Conservation (phyloP, 2,888 invertebrate species). For the Aromia moschata region DNA sequence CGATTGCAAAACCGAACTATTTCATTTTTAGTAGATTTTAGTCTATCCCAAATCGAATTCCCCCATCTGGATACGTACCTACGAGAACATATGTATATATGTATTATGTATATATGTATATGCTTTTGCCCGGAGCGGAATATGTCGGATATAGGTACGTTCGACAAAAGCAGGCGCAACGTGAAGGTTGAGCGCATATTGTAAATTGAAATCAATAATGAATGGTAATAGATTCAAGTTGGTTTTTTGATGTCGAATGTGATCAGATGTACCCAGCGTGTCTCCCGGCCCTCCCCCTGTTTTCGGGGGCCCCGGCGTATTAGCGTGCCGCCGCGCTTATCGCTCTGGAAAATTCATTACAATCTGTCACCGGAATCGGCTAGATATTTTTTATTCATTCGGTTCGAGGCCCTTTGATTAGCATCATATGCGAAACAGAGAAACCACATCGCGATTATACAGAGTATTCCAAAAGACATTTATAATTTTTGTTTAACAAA, state of each 20-base stretch:
- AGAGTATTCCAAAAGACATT: too few relatives aligned
- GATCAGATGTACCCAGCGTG: conserved; percentile 56
- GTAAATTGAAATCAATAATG: conserved; percentile 45
- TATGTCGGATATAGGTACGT: too few relatives aligned
- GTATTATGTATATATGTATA: too few relatives aligned
- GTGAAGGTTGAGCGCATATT: conserved; percentile 31
- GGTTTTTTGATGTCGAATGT: conserved; percentile 55
- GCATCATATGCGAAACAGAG: not conserved
- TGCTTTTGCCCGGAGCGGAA: conserved; percentile 18
- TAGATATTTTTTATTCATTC: conserved; percentile 1
- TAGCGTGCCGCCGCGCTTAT: conserved; percentile 39
- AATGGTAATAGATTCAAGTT: conserved; percentile 55
- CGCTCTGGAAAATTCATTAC: conserved; percentile 49
- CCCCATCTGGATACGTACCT: not conserved
- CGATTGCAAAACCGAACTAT: not conserved
- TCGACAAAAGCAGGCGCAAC: conserved; percentile 19
- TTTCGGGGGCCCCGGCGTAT: not conserved
- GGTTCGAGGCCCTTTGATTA: not conserved
- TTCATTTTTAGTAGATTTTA: conserved; percentile 13
- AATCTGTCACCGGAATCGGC: conserved; percentile 44
- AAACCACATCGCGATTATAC: not conserved
- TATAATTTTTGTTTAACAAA: too few relatives aligned
- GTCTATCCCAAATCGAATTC: conserved; percentile 18
- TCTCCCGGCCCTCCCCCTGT: conserved; percentile 38
- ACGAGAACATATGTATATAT: too few relatives aligned